Percentiles rank a stretch among this genome's conserved stretches.
Evolutionary conservation across 2,888 invertebrate species (phyloP).

Genomic region (Ferrisia virgata): DNA sequence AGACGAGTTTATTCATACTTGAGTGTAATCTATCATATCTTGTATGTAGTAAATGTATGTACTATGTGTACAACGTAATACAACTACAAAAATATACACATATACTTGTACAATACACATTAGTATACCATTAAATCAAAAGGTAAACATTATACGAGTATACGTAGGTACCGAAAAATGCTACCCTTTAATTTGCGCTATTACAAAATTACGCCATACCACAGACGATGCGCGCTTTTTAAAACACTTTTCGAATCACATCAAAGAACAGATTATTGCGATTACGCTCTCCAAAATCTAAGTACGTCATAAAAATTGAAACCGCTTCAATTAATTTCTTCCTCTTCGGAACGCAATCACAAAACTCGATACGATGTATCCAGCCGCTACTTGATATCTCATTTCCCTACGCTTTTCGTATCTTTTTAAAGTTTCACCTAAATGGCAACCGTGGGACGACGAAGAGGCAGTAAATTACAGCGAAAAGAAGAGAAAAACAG

Average conservation of each 20-base stretch:
- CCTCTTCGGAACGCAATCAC: constrained; percentile 44
- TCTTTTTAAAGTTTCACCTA: constrained; percentile 43
- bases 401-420: constrained; percentile 37
- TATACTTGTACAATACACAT: too few species aligned
- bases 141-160: background rate
- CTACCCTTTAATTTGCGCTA: constrained; percentile 11
- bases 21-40: background rate
- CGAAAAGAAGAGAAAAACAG: constrained; percentile 38
- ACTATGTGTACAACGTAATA: too few species aligned
- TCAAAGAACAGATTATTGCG: constrained; percentile 41
- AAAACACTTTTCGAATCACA: constrained; percentile 32
- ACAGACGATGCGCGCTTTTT: background rate
- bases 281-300: constrained; percentile 29
- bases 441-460: constrained; percentile 19
- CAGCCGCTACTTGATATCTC: constrained; percentile 36
- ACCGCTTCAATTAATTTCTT: constrained; percentile 45
- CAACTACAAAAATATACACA: too few species aligned
- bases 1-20: too few species aligned
- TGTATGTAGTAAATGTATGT: too few species aligned
- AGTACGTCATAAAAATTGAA: constrained; percentile 44
- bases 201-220: constrained; percentile 6
- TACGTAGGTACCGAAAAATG: background rate
- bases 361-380: constrained; percentile 45
- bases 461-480: background rate
- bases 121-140: constrained; percentile 11